Base-by-base conservation (phyloP, 2,113 vertebrate genomes). In the Dipodomys spectabilis region DNA sequence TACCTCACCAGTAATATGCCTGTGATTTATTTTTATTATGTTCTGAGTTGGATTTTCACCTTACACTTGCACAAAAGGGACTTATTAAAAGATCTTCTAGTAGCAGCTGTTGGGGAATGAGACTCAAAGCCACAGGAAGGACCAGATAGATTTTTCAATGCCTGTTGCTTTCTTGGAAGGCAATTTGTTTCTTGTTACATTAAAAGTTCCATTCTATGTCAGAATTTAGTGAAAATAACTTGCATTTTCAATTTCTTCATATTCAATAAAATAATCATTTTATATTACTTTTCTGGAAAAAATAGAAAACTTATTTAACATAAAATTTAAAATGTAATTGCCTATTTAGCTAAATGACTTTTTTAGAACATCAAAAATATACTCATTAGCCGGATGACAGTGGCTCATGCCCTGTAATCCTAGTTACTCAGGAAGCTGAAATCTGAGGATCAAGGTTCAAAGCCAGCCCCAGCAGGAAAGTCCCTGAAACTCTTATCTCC, bases 181-280 rank as follows among this genome's bases (percentile, higher is more conserved):
- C 65, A 90, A 94, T 96, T 91, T 92, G 85, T 95, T 97, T 95
- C 75, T 69, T 5, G 20, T 82, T 82, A 75, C 28, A 86, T 67
- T 92, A 88, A 67, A 88, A 82, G 69, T 87, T 90, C 30, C 11
- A 77, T 22, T 77, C 74, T 64, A 30, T 88, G 3, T 23, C 79
- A 90, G 44, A 85, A 88, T 35, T 80, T 90, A 35, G 9, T 80
- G 28, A 74, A 87, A 90, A 84, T 88, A 86, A 68, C 22, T 93
- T 89, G 75, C 64, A 23, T 81, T 86, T 68, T 7, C 11, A 39
- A 68, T 81, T 28, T 28, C 1, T 80, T 88, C 6, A 65, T 69
- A 64, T 11, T 91, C 11, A 71, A 30, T 86, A 75, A 67, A 75
- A 84, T 65, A 73, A 22, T 72, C 12, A 28, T 72, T 74, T 67